Base-by-base conservation (phyloP, 1,140 invertebrate genomes). In the Thrips palmi region DNA sequence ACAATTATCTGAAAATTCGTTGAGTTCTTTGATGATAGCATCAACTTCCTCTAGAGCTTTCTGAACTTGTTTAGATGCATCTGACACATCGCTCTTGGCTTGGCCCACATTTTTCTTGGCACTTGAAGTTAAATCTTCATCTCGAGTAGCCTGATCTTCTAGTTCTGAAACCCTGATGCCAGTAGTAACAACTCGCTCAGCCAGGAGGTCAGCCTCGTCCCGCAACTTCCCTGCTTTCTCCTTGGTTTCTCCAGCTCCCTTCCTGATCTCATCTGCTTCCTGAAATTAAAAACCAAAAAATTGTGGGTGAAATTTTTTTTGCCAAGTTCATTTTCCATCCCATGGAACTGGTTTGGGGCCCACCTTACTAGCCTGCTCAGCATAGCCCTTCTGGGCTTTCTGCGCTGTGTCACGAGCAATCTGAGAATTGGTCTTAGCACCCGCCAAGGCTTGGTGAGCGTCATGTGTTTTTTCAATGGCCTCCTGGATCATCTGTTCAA, bases 41-140 rank as follows among this genome's bases (percentile, higher is more conserved):
- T 77, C 67, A 2, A 94, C 68, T 34, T 84, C 76, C 6, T 67
- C 62, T 15, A 88, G 56, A 6, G 87, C 79, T 50, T 83, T 77
- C 7, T 72, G 60, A 0, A 93, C 84, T 61, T 82, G 77, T 40
- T 75, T 71, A 24, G 74, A 70, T 0, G 84, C 82, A 45, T 80
- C 69, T 30, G 67, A 59, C 0, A 86, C 80, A 41, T 77, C 77
- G 12, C 70, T 80, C 53, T 85, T 85, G 1, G 87, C 85, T 63
- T 85, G 71, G 23, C 83, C 83, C 11, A 92, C 87, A 69, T 85
- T 65, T 45, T 67, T 62, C 45, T 74, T 63, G 2, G 72, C 72
- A 4, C 21, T 17, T 36, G 14, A 1, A 15, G 11, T 6, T 28
- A 30, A 22, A 6, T 15, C 15, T 18, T 17, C 23, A 19, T 38